phyloP scores from a whole-genome alignment of 2,888 invertebrate genomes.

The Stratiomys singularior region DNA sequence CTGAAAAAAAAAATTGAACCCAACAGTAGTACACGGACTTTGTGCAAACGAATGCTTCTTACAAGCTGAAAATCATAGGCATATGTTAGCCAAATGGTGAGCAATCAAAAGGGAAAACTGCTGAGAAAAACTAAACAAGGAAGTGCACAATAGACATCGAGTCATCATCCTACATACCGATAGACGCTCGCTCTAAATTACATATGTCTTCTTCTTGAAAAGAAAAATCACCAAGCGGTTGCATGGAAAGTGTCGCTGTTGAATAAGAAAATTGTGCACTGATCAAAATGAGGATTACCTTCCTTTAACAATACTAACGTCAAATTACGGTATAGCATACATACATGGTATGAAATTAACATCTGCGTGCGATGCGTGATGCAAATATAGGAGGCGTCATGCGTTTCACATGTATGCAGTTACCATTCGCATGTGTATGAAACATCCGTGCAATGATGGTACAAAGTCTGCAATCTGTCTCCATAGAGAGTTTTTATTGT shows the following conservation, averaged over 20 bases:
- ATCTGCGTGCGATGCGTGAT: constrained; percentile 32
- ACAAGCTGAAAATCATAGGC: too few relatives aligned
- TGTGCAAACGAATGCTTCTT: neutral
- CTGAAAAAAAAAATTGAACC: neutral
- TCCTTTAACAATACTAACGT: neutral
- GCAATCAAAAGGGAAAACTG: constrained; percentile 1
- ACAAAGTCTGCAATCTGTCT: neutral
- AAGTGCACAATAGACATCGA: constrained; percentile 8
- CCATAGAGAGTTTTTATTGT: neutral
- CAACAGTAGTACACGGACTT: neutral
- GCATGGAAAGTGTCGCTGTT: neutral
- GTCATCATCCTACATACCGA: constrained; percentile 8
- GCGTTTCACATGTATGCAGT: neutral
- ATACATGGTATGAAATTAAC: constrained; percentile 4
- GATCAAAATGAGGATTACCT: neutral
- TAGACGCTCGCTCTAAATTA: constrained; percentile 16
- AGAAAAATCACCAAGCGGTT: neutral
- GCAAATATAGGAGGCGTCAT: constrained; percentile 8
- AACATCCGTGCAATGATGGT: neutral
- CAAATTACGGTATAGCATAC: neutral
- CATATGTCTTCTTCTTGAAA: neutral
- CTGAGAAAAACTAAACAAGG: constrained; percentile 29
- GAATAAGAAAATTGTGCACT: neutral
- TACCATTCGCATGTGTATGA: neutral
- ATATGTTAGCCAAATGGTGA: constrained; percentile 31